Conservation (phyloP, 2,888 invertebrate genomes). For the Argynnis bischoffii region DNA sequence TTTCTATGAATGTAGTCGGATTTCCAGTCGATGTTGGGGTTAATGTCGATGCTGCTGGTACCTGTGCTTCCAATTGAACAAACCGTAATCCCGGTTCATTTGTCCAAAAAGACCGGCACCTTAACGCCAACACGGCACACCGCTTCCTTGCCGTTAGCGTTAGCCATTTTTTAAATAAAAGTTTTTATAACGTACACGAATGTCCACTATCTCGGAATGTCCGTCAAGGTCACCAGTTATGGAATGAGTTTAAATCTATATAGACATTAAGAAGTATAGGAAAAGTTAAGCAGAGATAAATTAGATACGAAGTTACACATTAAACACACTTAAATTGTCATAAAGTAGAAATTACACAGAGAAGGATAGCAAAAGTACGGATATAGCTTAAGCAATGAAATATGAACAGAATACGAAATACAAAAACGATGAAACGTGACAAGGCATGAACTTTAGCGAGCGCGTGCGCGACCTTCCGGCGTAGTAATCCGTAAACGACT, state of each 20-base stretch:
- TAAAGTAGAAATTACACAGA: background rate
- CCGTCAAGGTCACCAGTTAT: background rate
- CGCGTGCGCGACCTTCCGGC: no score
- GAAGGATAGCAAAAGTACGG: background rate
- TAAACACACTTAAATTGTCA: no score
- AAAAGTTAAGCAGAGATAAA: no score
- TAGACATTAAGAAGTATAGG: no score
- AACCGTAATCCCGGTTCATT: slow-evolving; percentile 44
- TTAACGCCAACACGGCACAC: background rate
- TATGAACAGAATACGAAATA: no score
- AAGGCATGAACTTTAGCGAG: no score
- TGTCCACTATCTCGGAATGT: background rate
- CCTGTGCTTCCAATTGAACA: slow-evolving; percentile 39
- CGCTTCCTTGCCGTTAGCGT: background rate
- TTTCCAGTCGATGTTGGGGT: background rate
- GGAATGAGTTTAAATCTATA: no score
- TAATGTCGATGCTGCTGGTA: slow-evolving; percentile 8
- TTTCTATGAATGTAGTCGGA: background rate
- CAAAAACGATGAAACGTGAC: no score
- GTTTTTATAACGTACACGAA: background rate
- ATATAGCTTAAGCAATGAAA: no score
- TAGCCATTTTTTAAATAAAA: background rate
- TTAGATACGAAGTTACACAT: no score
- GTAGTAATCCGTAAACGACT: no score
- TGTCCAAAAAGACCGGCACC: slow-evolving; percentile 41